Percentiles rank a stretch among this genome's conserved stretches.
These are phyloP conservation scores for silkworm (Bombyx mori) DNA, from an alignment of 1,140 invertebrate species.

Conservation along the genomic window DNA sequence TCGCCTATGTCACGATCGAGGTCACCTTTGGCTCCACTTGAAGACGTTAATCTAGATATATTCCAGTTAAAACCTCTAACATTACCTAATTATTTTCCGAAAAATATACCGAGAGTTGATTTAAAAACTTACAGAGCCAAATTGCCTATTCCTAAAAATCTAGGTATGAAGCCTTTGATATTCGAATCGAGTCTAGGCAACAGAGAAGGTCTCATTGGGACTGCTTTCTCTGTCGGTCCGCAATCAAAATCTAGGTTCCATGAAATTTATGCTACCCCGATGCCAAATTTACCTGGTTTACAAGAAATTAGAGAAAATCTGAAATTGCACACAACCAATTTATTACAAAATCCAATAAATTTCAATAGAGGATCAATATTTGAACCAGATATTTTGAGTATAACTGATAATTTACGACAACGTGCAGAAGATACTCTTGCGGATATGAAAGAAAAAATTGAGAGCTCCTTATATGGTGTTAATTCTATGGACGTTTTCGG, in stretches of 20 bases:
- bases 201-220: conserved; percentile 13
- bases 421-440: conserved; percentile 18
- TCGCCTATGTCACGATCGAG: conserved; percentile 7
- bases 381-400: not conserved
- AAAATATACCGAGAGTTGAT: conserved; percentile 15
- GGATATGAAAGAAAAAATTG: conserved; percentile 16
- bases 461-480: conserved; percentile 18
- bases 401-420: conserved; percentile 14
- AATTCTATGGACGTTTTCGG: conserved; percentile 11
- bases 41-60: conserved; percentile 26
- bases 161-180: conserved; percentile 23
- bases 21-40: conserved; percentile 9
- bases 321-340: conserved; percentile 13
- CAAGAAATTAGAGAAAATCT: conserved; percentile 16
- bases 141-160: conserved; percentile 25
- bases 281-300: conserved; percentile 12
- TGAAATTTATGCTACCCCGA: conserved; percentile 7
- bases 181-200: conserved; percentile 18
- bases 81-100: too few species aligned
- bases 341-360: conserved; percentile 14
- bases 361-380: not conserved
- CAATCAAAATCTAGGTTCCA: not conserved
- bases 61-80: conserved; percentile 16
- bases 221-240: not conserved
- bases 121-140: conserved; percentile 28